Base-by-base conservation (phyloP, 1,140 invertebrate species). In the Zaprionus tsacasi region DNA sequence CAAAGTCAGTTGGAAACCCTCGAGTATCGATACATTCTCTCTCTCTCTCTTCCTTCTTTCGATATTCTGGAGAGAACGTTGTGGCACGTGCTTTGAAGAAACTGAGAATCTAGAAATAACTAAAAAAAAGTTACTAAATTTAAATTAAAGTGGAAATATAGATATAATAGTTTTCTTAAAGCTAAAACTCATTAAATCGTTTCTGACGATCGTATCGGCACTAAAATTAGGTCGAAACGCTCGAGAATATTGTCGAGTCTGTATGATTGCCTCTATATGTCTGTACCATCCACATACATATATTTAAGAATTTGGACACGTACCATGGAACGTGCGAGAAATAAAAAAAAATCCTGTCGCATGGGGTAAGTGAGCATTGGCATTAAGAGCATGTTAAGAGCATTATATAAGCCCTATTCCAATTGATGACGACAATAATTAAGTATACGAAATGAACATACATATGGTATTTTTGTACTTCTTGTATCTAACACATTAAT, bases 321-420 rank as follows among this genome's bases (percentile, higher is more conserved):
- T 45, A 45, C 40, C 40, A 15, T 15, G 40, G 40, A 15, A 45
- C 40, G 40, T 45, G 40, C 40, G n/a, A 45, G 3, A 45, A 45
- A 45, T 45, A 45, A 45, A 15, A 45, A 45, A 45, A 15, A 45
- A 45, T 17, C 40, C 40, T 45, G 40, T 15, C n/a, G 40, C 6
- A 15, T 15, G 40, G 40, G 40, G 40, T 45, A 45, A 45, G 40
- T 45, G n/a, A 15, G 2, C 40, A 45, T 45, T 45, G 15, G 40
- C 7, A 15, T 45, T 45, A 45, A 15, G 40, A 45, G 40, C 40
- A 45, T 45, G 40, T 45, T 45, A 45, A 5, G 8, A 15, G n/a
- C n/a, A n/a, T 45, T 45, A 15, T 45, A 45, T 45, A 45, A 45
- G 40, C 40, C 40, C 40, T 15, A 45, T 45, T 45, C n/a, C 6